Conservation (phyloP, 2,888 invertebrate species). For the Cerastoderma edule region DNA sequence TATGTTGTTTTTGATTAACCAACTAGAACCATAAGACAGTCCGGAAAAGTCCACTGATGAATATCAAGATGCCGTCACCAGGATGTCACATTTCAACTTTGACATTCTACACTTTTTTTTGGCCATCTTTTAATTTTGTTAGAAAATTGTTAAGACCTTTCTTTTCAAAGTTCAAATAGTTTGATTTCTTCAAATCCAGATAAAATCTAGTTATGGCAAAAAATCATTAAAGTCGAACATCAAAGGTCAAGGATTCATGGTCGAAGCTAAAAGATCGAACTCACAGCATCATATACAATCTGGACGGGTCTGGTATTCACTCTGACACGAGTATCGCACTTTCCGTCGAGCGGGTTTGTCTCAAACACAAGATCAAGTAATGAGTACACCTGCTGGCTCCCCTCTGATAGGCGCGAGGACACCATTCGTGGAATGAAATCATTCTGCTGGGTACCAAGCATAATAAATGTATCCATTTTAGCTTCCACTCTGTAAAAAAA, state of each 20-base stretch:
- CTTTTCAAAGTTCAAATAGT: no score
- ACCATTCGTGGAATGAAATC: slow-evolving; percentile 89
- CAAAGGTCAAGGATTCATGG: neutral
- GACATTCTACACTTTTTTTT: no score
- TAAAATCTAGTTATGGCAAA: no score
- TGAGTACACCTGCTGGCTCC: slow-evolving; percentile 83
- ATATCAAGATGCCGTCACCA: no score
- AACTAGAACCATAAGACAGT: no score
- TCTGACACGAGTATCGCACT: slow-evolving; percentile 92
- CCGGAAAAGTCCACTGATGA: no score
- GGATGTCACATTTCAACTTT: no score
- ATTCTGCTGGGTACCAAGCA: slow-evolving; percentile 84
- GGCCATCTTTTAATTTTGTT: no score
- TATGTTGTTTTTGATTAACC: no score
- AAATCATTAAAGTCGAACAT: no score
- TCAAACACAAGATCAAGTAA: slow-evolving; percentile 94
- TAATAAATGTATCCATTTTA: slow-evolving; percentile 89
- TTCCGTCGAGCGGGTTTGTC: slow-evolving; percentile 93
- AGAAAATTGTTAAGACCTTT: no score
- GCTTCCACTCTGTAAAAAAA: slow-evolving; percentile 86
- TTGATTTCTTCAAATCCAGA: no score
- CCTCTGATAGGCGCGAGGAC: slow-evolving; percentile 84
- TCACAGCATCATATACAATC: slow-evolving; percentile 93
- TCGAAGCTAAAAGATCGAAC: slow-evolving; percentile 53
- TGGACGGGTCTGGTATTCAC: slow-evolving; percentile 92